A percentile compares a stretch with the other conserved stretches of the same genome.
These are phyloP conservation scores for Phoenicopterus ruber DNA, from an alignment of 2,113 vertebrate species.

Conservation along the genomic window DNA sequence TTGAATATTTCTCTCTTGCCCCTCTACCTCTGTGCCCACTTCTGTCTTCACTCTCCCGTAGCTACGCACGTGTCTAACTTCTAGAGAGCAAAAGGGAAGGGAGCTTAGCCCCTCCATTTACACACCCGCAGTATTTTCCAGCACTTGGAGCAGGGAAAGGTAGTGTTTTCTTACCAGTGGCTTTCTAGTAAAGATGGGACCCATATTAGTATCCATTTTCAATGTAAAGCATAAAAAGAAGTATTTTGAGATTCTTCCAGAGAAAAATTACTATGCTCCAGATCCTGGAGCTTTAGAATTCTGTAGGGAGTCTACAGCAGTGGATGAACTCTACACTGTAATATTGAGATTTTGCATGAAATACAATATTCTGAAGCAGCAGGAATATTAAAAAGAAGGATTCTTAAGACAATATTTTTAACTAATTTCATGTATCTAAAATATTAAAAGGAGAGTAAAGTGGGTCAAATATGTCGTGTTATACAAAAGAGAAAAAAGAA, in stretches of 20 bases:
- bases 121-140: background rate
- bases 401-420: background rate
- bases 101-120: background rate
- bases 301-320: background rate
- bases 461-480: background rate
- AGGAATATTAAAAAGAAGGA: background rate
- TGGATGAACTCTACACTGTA: background rate
- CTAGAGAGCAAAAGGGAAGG: background rate
- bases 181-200: background rate
- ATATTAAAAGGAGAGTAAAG: background rate
- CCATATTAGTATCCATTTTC: background rate
- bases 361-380: background rate
- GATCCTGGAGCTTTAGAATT: background rate
- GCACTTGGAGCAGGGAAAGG: background rate
- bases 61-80: accelerated
- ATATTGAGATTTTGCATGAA: background rate
- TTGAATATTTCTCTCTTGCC: background rate
- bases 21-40: background rate
- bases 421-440: background rate
- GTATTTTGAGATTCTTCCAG: background rate
- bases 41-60: background rate
- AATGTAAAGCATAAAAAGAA: background rate
- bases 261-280: background rate
- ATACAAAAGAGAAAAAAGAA: background rate
- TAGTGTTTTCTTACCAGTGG: background rate